phyloP scores from a whole-genome alignment of 2,113 vertebrate genomes.

The Calcarius ornatus region DNA sequence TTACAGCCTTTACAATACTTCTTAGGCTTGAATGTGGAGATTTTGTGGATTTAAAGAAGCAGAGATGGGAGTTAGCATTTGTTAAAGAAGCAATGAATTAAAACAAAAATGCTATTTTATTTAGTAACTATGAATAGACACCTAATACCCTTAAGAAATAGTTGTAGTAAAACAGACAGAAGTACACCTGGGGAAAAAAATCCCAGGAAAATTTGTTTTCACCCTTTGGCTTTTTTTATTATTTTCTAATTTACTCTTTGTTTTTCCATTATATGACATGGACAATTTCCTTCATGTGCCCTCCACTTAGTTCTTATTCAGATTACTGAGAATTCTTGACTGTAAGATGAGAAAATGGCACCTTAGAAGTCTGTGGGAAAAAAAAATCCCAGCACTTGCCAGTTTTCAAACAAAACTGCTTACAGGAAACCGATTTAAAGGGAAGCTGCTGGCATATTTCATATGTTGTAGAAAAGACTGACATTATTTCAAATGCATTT shows the following conservation, averaged over 20 bases:
- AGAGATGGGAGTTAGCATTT: slow-evolving; percentile 48
- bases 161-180: neutral
- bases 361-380: neutral
- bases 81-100: slow-evolving; percentile 59
- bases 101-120: slow-evolving; percentile 58
- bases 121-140: slow-evolving; percentile 50
- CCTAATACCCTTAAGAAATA: slow-evolving; percentile 48
- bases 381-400: slow-evolving; percentile 1
- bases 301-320: neutral
- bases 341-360: slow-evolving; percentile 31
- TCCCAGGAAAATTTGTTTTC: slow-evolving; percentile 18
- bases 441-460: slow-evolving; percentile 23
- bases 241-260: slow-evolving; percentile 32
- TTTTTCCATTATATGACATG: slow-evolving; percentile 28
- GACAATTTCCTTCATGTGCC: slow-evolving; percentile 15
- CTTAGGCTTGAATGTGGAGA: slow-evolving; percentile 64
- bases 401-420: slow-evolving; percentile 62
- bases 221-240: slow-evolving; percentile 35
- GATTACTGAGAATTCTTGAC: slow-evolving; percentile 6
- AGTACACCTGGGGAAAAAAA: neutral
- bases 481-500: slow-evolving; percentile 43
- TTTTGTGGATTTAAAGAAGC: slow-evolving; percentile 72
- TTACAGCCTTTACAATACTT: slow-evolving; percentile 71
- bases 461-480: slow-evolving; percentile 35
- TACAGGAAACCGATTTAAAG: slow-evolving; percentile 28